Evolutionary conservation across 2,797 vertebrate species (phyloP), one percentile per base, ranked within the genome.

Genomic region (Gallirallus australis): DNA sequence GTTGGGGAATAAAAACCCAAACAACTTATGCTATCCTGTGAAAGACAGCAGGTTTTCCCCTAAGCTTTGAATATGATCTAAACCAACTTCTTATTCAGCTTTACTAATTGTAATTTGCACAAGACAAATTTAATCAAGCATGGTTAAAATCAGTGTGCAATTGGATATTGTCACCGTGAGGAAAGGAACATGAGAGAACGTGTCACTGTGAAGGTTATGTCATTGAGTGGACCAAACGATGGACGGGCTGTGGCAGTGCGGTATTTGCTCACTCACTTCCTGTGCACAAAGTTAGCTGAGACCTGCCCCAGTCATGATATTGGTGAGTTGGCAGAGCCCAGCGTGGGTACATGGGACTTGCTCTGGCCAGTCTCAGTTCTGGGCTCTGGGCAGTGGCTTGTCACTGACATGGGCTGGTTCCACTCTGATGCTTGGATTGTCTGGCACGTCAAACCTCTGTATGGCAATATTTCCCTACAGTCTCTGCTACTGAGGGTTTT

Each of bases 341-440:
- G 13, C 20, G 42, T 28, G 7, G 8, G 1, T 12, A 11, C 0
- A 0, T 42, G 42, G 18, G 18, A 4, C 7, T 50, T 57, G 30
- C 42, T 77, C 21, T 64, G 50, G 15, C 13, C 21, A 17, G 27
- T 17, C 42, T 56, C 42, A 18, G 14, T 31, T 59, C 15, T 27
- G 28, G 30, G 15, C 40, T 54, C 33, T 23, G n/a, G 47, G 28
- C 35, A 66, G 40, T 63, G 78, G 16, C 17, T 82, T 78, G 31
- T 33, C 25, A 42, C 30, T 0, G 3, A 8, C 25, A 20, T 0
- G 1, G 23, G 11, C n/a, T 82, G 42, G 15, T 73, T 73, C 18
- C 23, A n/a, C 30, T 8, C 37, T 27, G 35, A 28, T 57, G 19
- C 18, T 52, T 68, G 23, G 10, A 39, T 73, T 52, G 69, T 15